These are phyloP conservation scores for Melipona beecheii DNA, from an alignment of 2,888 invertebrate species.

Conservation along the genomic window DNA sequence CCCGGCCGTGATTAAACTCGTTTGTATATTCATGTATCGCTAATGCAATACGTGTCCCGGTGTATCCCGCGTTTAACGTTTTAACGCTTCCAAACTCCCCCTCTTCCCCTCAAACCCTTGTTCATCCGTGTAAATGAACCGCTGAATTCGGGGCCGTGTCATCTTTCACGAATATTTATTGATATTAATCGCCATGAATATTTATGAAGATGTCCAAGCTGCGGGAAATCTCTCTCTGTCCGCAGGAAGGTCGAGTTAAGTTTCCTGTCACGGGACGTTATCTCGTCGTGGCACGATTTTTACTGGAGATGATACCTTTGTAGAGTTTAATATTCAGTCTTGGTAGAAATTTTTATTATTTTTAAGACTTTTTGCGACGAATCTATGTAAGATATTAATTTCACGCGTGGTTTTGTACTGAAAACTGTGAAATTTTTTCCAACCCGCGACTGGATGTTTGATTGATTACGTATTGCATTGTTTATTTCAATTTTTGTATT, in stretches of 20 bases:
- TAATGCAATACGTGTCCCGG: neutral
- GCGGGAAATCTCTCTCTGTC: neutral
- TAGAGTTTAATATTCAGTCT: neutral
- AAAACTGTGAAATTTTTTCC: too few species aligned
- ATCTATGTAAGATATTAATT: too few species aligned
- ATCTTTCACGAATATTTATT: constrained; percentile 16
- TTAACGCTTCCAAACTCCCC: neutral
- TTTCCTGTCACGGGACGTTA: neutral
- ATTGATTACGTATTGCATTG: neutral
- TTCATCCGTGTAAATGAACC: constrained; percentile 9
- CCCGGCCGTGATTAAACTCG: neutral
- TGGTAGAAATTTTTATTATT: neutral
- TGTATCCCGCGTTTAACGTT: constrained; percentile 9
- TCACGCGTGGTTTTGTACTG: too few species aligned
- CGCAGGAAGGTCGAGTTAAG: neutral
- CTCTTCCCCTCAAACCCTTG: neutral
- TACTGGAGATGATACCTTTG: neutral
- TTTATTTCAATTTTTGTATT: neutral
- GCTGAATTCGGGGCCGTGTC: neutral
- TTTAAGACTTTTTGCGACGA: neutral
- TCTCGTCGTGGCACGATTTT: neutral
- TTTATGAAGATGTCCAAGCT: neutral
- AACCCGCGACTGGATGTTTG: too few species aligned
- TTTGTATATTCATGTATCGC: neutral
- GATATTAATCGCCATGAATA: constrained; percentile 14